Conservation (phyloP, 2,888 invertebrate species). For the Diaprepes abbreviatus region DNA sequence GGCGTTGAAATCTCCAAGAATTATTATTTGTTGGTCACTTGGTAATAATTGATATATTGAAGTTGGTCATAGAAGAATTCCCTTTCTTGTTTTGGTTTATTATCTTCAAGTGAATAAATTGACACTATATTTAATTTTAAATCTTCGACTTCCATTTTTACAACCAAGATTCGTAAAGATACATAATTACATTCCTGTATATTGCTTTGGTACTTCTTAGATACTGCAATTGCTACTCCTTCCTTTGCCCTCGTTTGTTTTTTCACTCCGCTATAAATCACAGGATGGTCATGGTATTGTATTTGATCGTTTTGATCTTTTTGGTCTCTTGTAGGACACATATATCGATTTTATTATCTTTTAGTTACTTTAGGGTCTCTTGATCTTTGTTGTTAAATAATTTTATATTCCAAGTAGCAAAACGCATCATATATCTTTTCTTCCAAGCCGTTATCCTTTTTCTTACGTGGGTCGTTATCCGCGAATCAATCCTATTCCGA, state of each 20-base stretch:
- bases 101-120: constrained; percentile 21
- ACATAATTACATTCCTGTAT: constrained; percentile 2
- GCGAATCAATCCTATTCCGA: not conserved
- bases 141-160: constrained; percentile 1
- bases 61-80: constrained; percentile 19
- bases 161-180: not conserved
- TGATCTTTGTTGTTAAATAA: not conserved
- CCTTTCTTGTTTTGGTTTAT: constrained; percentile 15
- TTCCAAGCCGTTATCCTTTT: not conserved
- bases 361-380: not conserved
- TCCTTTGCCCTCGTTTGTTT: constrained; percentile 28
- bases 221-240: not conserved
- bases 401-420: constrained; percentile 20
- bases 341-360: not conserved
- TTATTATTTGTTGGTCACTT: constrained; percentile 3
- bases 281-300: constrained; percentile 7
- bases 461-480: not conserved
- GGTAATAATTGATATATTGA: constrained; percentile 26
- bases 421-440: not conserved
- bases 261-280: constrained; percentile 24
- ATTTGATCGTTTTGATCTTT: not conserved
- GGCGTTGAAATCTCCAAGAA: constrained; percentile 20
- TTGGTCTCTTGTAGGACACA: constrained; percentile 7
- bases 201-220: not conserved
- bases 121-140: constrained; percentile 15